Percentiles rank a stretch among this genome's conserved stretches.
Evolutionary conservation across 2,113 vertebrate species (phyloP).

Genomic region (Eretmodus cyanostictus): DNA sequence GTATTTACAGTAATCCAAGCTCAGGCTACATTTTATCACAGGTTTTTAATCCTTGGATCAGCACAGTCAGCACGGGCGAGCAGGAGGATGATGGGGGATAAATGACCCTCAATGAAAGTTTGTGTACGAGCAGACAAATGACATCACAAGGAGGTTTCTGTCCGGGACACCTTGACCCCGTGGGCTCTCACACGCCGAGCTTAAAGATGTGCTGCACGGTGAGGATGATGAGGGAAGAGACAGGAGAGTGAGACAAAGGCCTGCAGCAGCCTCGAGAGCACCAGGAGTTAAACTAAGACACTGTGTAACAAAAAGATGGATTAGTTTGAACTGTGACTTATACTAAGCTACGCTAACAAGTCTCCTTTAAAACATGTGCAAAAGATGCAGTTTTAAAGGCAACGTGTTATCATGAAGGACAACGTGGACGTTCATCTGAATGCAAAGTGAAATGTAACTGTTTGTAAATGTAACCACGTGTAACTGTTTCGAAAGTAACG

Average conservation of each 20-base stretch:
- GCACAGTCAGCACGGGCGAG: neutral
- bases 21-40: neutral
- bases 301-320: neutral
- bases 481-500: neutral
- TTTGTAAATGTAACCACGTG: neutral
- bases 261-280: neutral
- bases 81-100: neutral
- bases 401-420: neutral
- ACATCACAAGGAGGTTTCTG: neutral
- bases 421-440: rapidly evolving
- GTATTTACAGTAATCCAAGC: neutral
- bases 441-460: neutral
- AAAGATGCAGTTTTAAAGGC: neutral
- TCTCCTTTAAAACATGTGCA: neutral
- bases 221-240: neutral
- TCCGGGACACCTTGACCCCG: neutral
- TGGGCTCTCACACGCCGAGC: rapidly evolving
- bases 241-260: neutral
- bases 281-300: neutral
- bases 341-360: neutral
- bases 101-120: neutral
- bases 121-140: neutral
- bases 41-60: neutral
- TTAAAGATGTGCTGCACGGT: neutral
- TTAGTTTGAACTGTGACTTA: neutral